phyloP scores from a whole-genome alignment of 2,797 vertebrate species.

The Cossypha heuglini region DNA sequence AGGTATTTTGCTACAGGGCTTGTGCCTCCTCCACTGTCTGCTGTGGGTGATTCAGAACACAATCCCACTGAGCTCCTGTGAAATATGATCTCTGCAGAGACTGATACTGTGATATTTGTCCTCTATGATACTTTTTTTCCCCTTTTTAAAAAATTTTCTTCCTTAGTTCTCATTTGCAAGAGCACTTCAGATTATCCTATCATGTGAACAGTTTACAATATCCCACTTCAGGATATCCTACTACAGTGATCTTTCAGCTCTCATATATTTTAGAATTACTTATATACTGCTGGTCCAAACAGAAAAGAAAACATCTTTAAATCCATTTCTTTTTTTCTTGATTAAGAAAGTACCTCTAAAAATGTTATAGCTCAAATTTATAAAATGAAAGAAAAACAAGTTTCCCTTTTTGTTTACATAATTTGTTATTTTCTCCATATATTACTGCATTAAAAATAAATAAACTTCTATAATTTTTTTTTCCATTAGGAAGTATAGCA shows the following conservation, averaged over 20 bases:
- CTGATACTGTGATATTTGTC: neutral
- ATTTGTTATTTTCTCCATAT: conserved; percentile 80
- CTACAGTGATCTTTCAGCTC: conserved; percentile 39
- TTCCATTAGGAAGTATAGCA: conserved; percentile 77
- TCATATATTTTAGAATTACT: conserved; percentile 30
- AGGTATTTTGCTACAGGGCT: conserved; percentile 80
- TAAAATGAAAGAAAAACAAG: conserved; percentile 74
- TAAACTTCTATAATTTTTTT: conserved; percentile 76
- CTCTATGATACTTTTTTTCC: neutral
- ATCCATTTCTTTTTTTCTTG: conserved; percentile 28
- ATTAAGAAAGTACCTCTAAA: conserved; percentile 67
- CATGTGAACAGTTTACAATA: neutral
- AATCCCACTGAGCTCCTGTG: conserved; percentile 28
- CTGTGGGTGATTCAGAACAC: conserved; percentile 26
- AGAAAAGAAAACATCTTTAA: conserved; percentile 65
- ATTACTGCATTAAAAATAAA: conserved; percentile 86
- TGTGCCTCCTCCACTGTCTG: conserved; percentile 36
- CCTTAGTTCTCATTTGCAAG: neutral
- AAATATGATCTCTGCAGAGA: conserved; percentile 17
- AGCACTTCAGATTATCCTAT: neutral
- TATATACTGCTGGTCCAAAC: conserved; percentile 45
- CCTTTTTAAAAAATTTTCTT: neutral
- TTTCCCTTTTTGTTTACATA: conserved; percentile 76
- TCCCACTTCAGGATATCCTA: neutral
- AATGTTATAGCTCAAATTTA: conserved; percentile 76